A percentile compares a stretch with the other conserved stretches of the same genome.
phyloP scores from a whole-genome alignment of 2,113 vertebrate genomes.

The Eupsittula cactorum region DNA sequence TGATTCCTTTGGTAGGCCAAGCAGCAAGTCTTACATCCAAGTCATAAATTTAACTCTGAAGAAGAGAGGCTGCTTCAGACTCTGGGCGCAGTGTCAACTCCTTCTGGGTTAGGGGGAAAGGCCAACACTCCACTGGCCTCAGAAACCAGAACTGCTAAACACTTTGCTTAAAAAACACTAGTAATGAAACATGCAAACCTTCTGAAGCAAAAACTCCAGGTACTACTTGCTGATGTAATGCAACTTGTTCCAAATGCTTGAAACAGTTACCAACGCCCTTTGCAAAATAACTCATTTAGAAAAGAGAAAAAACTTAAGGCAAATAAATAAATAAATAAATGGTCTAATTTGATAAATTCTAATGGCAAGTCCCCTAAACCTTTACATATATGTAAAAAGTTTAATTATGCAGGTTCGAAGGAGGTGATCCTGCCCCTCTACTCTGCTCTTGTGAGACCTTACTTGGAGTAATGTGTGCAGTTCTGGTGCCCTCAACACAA shows the following conservation, averaged over 20 bases:
- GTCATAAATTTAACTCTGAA: conserved; percentile 22
- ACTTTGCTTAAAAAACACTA: not conserved
- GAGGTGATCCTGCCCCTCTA: too few species aligned
- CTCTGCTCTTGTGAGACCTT: too few species aligned
- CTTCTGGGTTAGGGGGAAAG: conserved; percentile 10
- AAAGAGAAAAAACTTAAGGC: not conserved
- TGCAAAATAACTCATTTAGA: not conserved
- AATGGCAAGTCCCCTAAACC: not conserved
- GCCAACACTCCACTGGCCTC: not conserved
- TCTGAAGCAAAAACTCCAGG: not conserved
- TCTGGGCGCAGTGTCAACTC: conserved; percentile 43
- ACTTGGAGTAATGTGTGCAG: too few species aligned
- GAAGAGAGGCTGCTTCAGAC: conserved; percentile 20
- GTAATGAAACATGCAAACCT: not conserved
- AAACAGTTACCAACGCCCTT: not conserved
- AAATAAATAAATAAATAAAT: not conserved
- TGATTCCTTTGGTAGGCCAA: not conserved
- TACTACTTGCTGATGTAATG: not conserved
- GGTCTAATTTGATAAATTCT: not conserved
- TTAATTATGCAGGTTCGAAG: not conserved
- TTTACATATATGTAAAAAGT: not conserved
- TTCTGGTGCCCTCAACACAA: too few species aligned
- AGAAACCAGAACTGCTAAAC: conserved; percentile 6
- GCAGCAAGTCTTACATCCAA: not conserved
- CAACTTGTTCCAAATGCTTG: not conserved